These are phyloP conservation scores for Danaus plexippus DNA, from an alignment of 1,140 invertebrate genomes.

Conservation along the genomic window DNA sequence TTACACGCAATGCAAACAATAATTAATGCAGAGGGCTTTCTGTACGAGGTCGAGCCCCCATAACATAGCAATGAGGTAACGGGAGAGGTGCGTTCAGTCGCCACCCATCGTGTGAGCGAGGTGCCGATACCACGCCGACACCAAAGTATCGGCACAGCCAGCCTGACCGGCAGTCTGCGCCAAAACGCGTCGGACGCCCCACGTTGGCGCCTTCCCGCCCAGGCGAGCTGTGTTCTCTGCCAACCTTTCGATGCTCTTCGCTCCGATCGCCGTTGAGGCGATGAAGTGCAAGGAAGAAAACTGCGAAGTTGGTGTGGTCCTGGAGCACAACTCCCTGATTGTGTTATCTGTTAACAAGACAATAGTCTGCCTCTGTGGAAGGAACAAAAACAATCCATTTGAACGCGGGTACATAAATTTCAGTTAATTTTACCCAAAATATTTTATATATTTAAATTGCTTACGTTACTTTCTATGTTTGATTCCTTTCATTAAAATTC, in stretches of 20 bases:
- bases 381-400: slow-evolving; percentile 58
- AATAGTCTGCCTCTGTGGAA: slow-evolving; percentile 68
- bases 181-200: slow-evolving; percentile 47
- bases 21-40: slow-evolving; percentile 41
- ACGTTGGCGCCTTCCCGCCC: slow-evolving; percentile 37
- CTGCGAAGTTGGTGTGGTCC: slow-evolving; percentile 69
- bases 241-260: slow-evolving; percentile 65
- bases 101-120: slow-evolving; percentile 58
- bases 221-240: slow-evolving; percentile 40
- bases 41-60: slow-evolving; percentile 61
- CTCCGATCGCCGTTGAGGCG: slow-evolving; percentile 63
- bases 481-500: no score
- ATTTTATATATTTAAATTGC: no score
- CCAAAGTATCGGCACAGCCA: slow-evolving; percentile 43
- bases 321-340: slow-evolving; percentile 68
- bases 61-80: slow-evolving; percentile 67
- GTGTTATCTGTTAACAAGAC: slow-evolving; percentile 68
- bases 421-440: no score
- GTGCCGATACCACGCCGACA: slow-evolving; percentile 47
- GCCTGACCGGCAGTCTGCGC: slow-evolving; percentile 53
- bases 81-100: slow-evolving; percentile 61
- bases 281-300: slow-evolving; percentile 73
- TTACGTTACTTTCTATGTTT: no score
- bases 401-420: slow-evolving; percentile 60
- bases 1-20: no score